Evolutionary conservation across 2,113 vertebrate genomes (phyloP), one percentile per base, ranked within the genome.

Genomic region (Sapayoa aenigma): DNA sequence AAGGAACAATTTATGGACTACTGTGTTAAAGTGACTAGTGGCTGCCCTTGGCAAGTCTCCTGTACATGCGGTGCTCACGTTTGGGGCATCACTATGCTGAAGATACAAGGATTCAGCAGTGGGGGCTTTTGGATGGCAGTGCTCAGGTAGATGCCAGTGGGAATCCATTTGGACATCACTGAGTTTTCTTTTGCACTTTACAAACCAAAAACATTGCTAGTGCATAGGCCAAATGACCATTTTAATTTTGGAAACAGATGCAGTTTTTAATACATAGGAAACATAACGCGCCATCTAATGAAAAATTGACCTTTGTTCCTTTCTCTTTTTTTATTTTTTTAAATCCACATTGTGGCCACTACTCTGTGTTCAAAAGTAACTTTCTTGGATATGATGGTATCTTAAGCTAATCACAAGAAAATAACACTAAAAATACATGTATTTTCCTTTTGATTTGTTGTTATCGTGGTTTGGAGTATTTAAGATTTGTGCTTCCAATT

Each of bases 41-140:
- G 14, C 24, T 25, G 42, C 62, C n/a, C 78, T 41, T 67, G 60
- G 15, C 63, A 23, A 37, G 31, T 0, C 14, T 2, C 2, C 0
- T 1, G 33, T 9, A 3, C 13, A 5, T 0, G 1, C 18, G 11
- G 18, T 69, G 30, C 30, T 63, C 41, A 4, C 25, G 5, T 0
- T 1, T 24, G 31, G 11, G 25, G 3, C 77, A 30, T 23, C 23
- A 0, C 20, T 28, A 20, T 1, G 0, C 14, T 16, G 69, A 67
- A 25, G 28, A 15, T 60, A 53, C 2, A 2, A 37, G 80, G 65
- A 35, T 14, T 66, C n/a, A 39, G 59, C 42, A 35, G 33, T 1
- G 49, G n/a, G 42, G 52, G 13, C 49, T 63, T 84, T 25, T 16
- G 35, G 25, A 9, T 18, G 44, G 39, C 2, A 3, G 1, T 42